These are phyloP conservation scores for Cyanoramphus novaezelandiae DNA, from an alignment of 2,113 vertebrate genomes.

Conservation along the genomic window DNA sequence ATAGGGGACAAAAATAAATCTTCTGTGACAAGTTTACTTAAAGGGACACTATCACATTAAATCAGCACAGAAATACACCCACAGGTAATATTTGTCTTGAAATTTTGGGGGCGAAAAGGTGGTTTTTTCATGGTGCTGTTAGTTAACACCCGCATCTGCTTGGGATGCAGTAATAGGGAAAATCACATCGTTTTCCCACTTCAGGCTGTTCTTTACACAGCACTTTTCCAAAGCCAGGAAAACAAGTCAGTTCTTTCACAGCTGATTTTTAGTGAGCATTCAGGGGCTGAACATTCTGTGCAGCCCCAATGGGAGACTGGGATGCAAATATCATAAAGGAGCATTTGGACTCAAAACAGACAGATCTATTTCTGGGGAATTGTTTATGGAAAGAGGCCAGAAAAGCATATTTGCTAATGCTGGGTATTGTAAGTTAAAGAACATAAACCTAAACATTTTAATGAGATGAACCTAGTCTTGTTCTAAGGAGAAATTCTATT, in stretches of 20 bases:
- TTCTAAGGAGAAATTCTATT: background rate
- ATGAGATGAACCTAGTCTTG: background rate
- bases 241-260: background rate
- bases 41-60: constrained; percentile 8
- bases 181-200: background rate
- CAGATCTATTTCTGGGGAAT: background rate
- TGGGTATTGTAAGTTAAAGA: background rate
- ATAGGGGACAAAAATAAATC: background rate
- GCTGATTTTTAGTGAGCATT: background rate
- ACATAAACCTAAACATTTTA: background rate
- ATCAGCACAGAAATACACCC: background rate
- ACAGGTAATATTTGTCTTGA: background rate
- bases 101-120: background rate
- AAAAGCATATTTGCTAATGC: background rate
- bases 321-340: background rate
- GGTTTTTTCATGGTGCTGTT: background rate
- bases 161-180: background rate
- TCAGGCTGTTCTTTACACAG: background rate
- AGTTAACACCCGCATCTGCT: background rate
- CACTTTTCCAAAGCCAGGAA: background rate
- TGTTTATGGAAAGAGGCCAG: background rate
- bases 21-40: constrained; percentile 40
- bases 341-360: background rate
- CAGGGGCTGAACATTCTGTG: background rate
- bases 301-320: background rate